Evolutionary conservation across 2,113 vertebrate genomes (phyloP).

Genomic region (Centropristis striata): DNA sequence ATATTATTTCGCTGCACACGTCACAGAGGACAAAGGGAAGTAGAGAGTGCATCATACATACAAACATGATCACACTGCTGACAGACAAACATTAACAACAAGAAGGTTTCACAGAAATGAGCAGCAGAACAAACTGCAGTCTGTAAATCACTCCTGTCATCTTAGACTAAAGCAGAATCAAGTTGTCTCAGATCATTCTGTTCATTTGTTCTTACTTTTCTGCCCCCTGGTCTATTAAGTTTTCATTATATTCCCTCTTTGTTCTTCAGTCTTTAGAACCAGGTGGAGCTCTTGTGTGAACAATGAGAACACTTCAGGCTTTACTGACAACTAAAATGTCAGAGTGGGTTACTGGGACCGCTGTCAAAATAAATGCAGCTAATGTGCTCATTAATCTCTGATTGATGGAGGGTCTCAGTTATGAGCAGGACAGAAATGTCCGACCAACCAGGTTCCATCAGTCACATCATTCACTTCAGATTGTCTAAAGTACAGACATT

Average conservation of each 20-base stretch:
- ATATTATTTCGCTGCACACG: background rate
- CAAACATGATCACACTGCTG: background rate
- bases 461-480: conserved; percentile 3
- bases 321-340: conserved; percentile 24
- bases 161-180: too few species aligned
- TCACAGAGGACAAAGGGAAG: background rate
- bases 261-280: conserved; percentile 1
- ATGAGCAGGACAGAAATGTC: conserved; percentile 25
- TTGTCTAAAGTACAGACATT: background rate
- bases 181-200: too few species aligned
- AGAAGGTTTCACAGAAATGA: too few species aligned
- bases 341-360: conserved; percentile 21
- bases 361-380: conserved; percentile 21
- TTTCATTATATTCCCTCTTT: background rate
- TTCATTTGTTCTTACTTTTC: background rate
- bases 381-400: conserved; percentile 42
- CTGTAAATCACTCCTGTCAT: too few species aligned
- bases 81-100: background rate
- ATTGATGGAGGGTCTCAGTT: conserved; percentile 25
- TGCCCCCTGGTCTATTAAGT: background rate
- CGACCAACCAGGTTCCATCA: conserved; percentile 8
- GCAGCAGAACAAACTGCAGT: too few species aligned
- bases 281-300: background rate
- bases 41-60: background rate
- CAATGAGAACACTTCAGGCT: conserved; percentile 2